Conservation (phyloP, 2,888 invertebrate genomes). For the Tiliacea citrago region DNA sequence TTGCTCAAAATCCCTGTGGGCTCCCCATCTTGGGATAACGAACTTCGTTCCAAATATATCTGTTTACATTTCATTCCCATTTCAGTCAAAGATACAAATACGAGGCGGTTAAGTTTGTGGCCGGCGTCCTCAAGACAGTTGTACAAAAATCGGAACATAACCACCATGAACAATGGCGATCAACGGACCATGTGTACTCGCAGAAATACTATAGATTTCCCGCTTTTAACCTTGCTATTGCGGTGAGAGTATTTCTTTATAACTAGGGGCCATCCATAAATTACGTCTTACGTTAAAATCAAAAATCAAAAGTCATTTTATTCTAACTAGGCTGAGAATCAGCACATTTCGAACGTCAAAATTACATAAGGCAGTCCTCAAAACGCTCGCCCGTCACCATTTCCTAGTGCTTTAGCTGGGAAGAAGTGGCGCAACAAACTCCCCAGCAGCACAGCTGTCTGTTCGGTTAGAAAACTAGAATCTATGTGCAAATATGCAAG, state of each 20-base stretch:
- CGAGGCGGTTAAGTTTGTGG: conserved; percentile 68
- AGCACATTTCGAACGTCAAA: too few species aligned
- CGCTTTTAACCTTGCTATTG: conserved; percentile 75
- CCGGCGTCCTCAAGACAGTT: conserved; percentile 70
- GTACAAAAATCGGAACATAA: conserved; percentile 25
- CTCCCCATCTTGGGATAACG: too few species aligned
- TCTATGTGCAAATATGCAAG: too few species aligned
- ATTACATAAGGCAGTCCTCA: too few species aligned
- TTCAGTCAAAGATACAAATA: background rate
- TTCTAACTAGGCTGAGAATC: too few species aligned
- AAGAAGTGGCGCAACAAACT: too few species aligned
- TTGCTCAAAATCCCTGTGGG: too few species aligned
- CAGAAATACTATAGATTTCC: conserved; percentile 79
- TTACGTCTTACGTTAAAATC: background rate
- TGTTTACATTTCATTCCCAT: background rate
- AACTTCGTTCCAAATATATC: background rate
- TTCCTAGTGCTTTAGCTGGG: too few species aligned
- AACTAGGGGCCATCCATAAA: background rate
- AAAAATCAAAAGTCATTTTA: too few species aligned
- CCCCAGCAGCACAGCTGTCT: too few species aligned
- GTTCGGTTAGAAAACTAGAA: too few species aligned
- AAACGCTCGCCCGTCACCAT: too few species aligned
- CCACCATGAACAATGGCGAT: conserved; percentile 76
- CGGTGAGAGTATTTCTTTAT: conserved; percentile 70
- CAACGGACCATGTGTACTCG: conserved; percentile 69